Percentiles rank a stretch among this genome's conserved stretches.
phyloP scores from a whole-genome alignment of 2,113 vertebrate species.

The Parotia lawesii region DNA sequence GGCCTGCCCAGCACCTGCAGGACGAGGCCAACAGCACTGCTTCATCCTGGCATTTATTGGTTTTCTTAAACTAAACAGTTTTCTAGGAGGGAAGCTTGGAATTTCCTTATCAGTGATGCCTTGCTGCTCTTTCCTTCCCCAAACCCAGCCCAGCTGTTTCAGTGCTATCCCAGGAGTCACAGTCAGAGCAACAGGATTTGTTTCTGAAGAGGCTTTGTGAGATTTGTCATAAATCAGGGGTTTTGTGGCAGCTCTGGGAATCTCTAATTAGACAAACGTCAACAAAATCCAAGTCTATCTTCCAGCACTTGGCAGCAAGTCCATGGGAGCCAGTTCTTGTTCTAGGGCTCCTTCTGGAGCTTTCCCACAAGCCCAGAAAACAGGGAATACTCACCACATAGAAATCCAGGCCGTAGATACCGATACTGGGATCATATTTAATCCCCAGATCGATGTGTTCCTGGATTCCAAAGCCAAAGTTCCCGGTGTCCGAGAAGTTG shows the following conservation, averaged over 20 bases:
- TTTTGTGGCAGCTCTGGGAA: neutral
- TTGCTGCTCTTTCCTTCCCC: neutral
- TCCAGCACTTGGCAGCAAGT: neutral
- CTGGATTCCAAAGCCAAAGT: slow-evolving; percentile 98
- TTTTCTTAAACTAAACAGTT: neutral
- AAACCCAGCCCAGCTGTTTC: neutral
- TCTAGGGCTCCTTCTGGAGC: neutral
- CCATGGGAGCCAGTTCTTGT: fast-evolving
- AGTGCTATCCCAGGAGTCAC: neutral
- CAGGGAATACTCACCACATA: slow-evolving; percentile 84
- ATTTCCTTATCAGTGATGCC: neutral
- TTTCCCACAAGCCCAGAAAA: neutral
- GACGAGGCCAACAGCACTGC: neutral
- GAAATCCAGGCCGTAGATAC: slow-evolving; percentile 98
- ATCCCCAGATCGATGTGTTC: slow-evolving; percentile 98
- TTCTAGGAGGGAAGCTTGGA: neutral
- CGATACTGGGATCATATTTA: slow-evolving; percentile 97
- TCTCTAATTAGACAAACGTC: neutral
- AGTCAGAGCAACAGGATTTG: neutral
- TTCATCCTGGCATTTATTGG: fast-evolving
- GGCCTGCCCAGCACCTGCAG: slow-evolving; percentile 93
- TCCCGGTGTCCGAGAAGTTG: slow-evolving; percentile 97
- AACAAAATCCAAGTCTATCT: neutral
- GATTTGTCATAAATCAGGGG: neutral
- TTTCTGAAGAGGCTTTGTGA: neutral